Evolutionary conservation across 2,888 invertebrate genomes (phyloP), one percentile per base, ranked within the genome.

Genomic region (Limnephilus rhombicus): DNA sequence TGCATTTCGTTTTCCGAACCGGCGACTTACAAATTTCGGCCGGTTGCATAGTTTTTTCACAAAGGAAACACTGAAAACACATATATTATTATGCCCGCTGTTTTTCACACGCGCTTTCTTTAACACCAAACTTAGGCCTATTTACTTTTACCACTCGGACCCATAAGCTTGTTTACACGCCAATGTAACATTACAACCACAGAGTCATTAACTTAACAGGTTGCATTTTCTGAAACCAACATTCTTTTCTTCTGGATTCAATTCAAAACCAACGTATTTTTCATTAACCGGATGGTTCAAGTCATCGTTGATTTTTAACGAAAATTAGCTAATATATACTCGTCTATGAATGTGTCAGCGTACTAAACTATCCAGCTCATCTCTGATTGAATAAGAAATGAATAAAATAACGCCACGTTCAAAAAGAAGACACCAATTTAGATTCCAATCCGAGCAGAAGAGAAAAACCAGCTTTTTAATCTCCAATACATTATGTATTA

Each of bases 1-100:
- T 80, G 90, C 85, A 90, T 89, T 89, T 68, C 29, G 80, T 91
- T 91, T 91, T 31, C 80, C 29, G 88, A 89, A 80, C 80, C n/a
- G 34, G 88, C 88, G 41, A 88, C 31, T 34, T 88, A 88, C 88
- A 88, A 89, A 89, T 89, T 89, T 89, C 80, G 88, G 80, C 88
- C 80, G 34, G 88, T 80, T 89, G 31, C 41, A 37, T 80, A 89
- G 88, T 80, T 89, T 89, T 89, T 89, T 49, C 86, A 87, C 87
- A 87, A 87, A 34, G 87, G 87, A 29, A 53, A 68, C 53, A 87
- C 87, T 87, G 87, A 68, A 87, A 80, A 80, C 41, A 18, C 86
- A 2, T 88, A 82, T 88, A 82, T 88, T 68, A 68, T 88, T 11
- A 41, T 29, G 83, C 29, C 13, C 86, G 45, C 86, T 29, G 41